These are phyloP conservation scores for Bhutanitis thaidina DNA, from an alignment of 2,888 invertebrate genomes.

Conservation along the genomic window DNA sequence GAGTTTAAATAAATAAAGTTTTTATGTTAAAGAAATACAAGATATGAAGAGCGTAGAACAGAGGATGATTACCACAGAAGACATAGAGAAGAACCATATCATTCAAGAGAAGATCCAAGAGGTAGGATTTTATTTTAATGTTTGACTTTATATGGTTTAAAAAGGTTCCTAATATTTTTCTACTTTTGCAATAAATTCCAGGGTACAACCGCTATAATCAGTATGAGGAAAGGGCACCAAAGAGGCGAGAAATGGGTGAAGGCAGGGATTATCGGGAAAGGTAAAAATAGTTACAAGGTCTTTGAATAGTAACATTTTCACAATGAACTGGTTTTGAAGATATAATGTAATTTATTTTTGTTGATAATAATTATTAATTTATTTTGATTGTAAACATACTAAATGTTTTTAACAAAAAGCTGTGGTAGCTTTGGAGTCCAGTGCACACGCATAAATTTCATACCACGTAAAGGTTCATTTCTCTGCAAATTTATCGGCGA, in stretches of 20 bases:
- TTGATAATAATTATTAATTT: too few species aligned
- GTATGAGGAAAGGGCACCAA: constrained; percentile 53
- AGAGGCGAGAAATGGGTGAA: constrained; percentile 51
- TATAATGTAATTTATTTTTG: too few species aligned
- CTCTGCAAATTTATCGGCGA: too few species aligned
- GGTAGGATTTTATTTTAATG: constrained; percentile 31
- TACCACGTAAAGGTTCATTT: too few species aligned
- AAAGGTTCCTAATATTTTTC: background rate
- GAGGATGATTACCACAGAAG: constrained; percentile 51
- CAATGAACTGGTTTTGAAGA: background rate
- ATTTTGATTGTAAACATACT: too few species aligned
- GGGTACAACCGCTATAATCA: constrained; percentile 57
- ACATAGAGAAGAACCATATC: constrained; percentile 50
- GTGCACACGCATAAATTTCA: too few species aligned
- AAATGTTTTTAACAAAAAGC: too few species aligned
- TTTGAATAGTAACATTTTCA: background rate
- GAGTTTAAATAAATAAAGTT: too few species aligned
- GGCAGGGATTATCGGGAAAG: constrained; percentile 51
- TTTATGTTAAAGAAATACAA: constrained; percentile 36
- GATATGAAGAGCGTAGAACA: constrained; percentile 43
- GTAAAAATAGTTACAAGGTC: too few species aligned
- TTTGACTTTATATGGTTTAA: background rate
- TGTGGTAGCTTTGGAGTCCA: too few species aligned
- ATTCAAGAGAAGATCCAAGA: constrained; percentile 52
- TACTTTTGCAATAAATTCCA: constrained; percentile 23